Evolutionary conservation across 1,140 invertebrate species (phyloP).

Genomic region (Philopotamus ludificatus): DNA sequence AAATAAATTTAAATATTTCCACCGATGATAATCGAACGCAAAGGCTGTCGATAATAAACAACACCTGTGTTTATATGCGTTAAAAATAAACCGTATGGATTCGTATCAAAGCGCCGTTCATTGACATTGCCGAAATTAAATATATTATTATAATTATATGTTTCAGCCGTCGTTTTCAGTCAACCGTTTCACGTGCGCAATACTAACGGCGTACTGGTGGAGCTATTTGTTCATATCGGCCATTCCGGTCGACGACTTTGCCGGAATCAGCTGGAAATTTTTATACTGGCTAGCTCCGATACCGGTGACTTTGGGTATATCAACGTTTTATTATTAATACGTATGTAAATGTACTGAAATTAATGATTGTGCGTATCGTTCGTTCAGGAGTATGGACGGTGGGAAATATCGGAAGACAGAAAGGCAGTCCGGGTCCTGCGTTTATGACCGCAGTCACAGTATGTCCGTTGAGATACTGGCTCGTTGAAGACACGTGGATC

Average conservation of each 20-base stretch:
- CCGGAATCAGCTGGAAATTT: slow-evolving; percentile 67
- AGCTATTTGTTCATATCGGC: slow-evolving; percentile 72
- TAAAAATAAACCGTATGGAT: too few species aligned
- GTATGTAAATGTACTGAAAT: too few species aligned
- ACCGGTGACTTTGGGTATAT: slow-evolving; percentile 72
- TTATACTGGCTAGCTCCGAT: slow-evolving; percentile 72
- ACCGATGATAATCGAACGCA: too few species aligned
- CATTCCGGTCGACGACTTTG: slow-evolving; percentile 73
- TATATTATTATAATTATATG: slow-evolving; percentile 27
- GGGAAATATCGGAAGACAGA: slow-evolving; percentile 84
- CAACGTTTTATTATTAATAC: background rate
- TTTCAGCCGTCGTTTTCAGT: slow-evolving; percentile 76
- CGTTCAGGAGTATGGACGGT: slow-evolving; percentile 82
- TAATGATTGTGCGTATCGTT: too few species aligned
- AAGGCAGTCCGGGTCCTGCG: slow-evolving; percentile 67
- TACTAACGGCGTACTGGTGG: slow-evolving; percentile 79
- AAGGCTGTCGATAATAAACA: too few species aligned
- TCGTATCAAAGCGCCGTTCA: too few species aligned
- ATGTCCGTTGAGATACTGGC: slow-evolving; percentile 65
- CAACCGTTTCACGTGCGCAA: slow-evolving; percentile 72
- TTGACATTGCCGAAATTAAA: background rate
- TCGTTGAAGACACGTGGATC: slow-evolving; percentile 69
- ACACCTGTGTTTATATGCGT: too few species aligned
- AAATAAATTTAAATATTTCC: too few species aligned
- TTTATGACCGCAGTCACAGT: slow-evolving; percentile 67